These are phyloP conservation scores for Apostichopus californicus DNA, from an alignment of 35 echinoderm and acorn worm genomes.

Conservation along the genomic window DNA sequence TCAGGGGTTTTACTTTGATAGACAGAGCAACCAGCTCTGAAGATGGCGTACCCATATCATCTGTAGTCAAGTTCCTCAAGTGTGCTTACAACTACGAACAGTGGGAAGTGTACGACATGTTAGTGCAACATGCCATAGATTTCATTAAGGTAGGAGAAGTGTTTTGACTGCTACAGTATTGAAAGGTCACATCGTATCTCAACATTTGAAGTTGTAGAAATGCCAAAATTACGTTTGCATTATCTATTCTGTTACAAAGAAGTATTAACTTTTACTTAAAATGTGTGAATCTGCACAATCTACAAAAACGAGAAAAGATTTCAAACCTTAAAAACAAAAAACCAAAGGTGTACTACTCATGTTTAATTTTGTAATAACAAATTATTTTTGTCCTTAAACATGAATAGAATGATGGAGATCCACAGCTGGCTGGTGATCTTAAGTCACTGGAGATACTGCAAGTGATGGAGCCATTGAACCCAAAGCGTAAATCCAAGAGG, in stretches of 20 bases:
- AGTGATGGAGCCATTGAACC: slow-evolving; percentile 87
- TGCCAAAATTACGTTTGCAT: too few species aligned
- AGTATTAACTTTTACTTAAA: too few species aligned
- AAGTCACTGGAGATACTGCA: slow-evolving; percentile 83
- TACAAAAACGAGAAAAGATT: too few species aligned
- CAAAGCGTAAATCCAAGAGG: slow-evolving; percentile 84
- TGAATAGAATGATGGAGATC: slow-evolving; percentile 55
- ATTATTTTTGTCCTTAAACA: too few species aligned
- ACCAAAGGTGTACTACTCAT: too few species aligned
- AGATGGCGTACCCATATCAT: slow-evolving; percentile 81
- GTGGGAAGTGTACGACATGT: slow-evolving; percentile 93
- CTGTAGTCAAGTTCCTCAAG: slow-evolving; percentile 96
- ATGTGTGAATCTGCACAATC: too few species aligned
- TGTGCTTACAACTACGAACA: slow-evolving; percentile 99
- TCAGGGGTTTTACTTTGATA: slow-evolving; percentile 66
- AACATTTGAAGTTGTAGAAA: too few species aligned
- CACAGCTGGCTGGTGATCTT: slow-evolving; percentile 61
- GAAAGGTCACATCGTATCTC: too few species aligned
- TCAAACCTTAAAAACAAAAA: too few species aligned
- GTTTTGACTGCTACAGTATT: neutral
- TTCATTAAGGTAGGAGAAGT: slow-evolving; percentile 69
- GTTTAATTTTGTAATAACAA: too few species aligned
- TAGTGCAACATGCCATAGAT: slow-evolving; percentile 60
- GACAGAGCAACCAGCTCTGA: slow-evolving; percentile 69
- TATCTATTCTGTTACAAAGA: too few species aligned